Base-by-base conservation (phyloP, 1,140 invertebrate genomes). In the Drosophila tsacasi region DNA sequence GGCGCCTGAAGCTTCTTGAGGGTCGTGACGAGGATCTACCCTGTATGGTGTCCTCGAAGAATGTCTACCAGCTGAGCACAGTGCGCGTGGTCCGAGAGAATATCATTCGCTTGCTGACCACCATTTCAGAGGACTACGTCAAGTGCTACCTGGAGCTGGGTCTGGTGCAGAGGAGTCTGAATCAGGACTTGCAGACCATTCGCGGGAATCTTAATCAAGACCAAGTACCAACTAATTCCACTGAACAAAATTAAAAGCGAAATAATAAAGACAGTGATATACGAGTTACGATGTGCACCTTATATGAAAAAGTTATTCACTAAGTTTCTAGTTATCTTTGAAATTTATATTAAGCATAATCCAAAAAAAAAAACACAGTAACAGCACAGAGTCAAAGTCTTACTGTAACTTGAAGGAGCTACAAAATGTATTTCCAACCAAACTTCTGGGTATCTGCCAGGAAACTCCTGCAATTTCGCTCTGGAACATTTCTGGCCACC, bases 401-500 rank as follows among this genome's bases (percentile, higher is more conserved):
- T 4, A 13, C 10, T 27, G 0, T 27, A 5, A 27, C 30, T 35
- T 35, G 4, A 13, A 5, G 32, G n/a, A 42, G 8, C 13, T 25
- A 2, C 15, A 52, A 19, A 19, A 52, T 52, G 49, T 32, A 32
- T 19, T 52, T 9, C 0, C 49, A n/a, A 1, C 6, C 49, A 13
- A 92, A 81, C n/a, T 78, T 92, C 42, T 75, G 76, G 58, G 79
- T 79, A 68, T 91, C 78, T 57, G 60, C 92, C 15, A 61, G 65
- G 32, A 92, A 89, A 76, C 60, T 92, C 65, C 92, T n/a, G 27
- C 17, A 32, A 13, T 8, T 72, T 46, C 86, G 84, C 59, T 83
- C 35, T 49, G 73, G 83, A 23, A 63, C 74, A 32, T 25, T 72
- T 27, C 54, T 80, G 3, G 58, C 65, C n/a, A 44, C 73, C 32